Percentiles rank a stretch among this genome's conserved stretches.
Conservation (phyloP, 2,113 vertebrate genomes). For the Cyrtonyx montezumae region DNA sequence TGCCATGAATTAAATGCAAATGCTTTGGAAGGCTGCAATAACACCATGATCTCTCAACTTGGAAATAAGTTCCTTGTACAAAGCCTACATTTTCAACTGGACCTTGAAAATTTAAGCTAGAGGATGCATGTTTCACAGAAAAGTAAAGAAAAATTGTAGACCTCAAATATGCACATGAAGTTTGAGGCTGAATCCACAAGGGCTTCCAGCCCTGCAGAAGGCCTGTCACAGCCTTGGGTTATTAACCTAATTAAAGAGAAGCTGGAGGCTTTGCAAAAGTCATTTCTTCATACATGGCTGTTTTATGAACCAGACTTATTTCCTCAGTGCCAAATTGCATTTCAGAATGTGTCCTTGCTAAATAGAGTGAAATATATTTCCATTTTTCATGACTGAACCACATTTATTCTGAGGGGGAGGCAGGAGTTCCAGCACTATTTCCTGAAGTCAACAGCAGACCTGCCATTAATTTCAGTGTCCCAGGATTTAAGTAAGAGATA, state of each 20-base stretch:
- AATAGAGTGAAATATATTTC: conserved; percentile 50
- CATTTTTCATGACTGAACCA: conserved; percentile 47
- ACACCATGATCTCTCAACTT: background rate
- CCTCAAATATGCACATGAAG: background rate
- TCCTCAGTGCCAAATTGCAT: conserved; percentile 33
- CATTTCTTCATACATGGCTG: conserved; percentile 15
- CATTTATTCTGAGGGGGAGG: conserved; percentile 54
- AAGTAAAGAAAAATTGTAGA: background rate
- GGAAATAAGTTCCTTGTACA: background rate
- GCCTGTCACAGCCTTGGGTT: conserved; percentile 7
- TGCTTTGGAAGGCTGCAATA: background rate
- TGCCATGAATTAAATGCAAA: background rate
- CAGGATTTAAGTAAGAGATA: conserved; percentile 50
- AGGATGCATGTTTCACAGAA: background rate
- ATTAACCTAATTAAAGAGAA: conserved; percentile 56
- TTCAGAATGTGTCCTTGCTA: conserved; percentile 56
- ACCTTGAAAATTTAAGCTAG: background rate
- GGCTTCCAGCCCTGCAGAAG: conserved; percentile 12
- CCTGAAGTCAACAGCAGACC: conserved; percentile 45
- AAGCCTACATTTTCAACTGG: background rate
- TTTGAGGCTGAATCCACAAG: conserved; percentile 8
- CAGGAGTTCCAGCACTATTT: conserved; percentile 39
- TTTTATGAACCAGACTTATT: conserved; percentile 40
- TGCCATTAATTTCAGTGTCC: conserved; percentile 33
- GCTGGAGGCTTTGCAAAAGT: conserved; percentile 36